Evolutionary conservation across 2,113 vertebrate species (phyloP).

Genomic region (Rhipidura dahli): DNA sequence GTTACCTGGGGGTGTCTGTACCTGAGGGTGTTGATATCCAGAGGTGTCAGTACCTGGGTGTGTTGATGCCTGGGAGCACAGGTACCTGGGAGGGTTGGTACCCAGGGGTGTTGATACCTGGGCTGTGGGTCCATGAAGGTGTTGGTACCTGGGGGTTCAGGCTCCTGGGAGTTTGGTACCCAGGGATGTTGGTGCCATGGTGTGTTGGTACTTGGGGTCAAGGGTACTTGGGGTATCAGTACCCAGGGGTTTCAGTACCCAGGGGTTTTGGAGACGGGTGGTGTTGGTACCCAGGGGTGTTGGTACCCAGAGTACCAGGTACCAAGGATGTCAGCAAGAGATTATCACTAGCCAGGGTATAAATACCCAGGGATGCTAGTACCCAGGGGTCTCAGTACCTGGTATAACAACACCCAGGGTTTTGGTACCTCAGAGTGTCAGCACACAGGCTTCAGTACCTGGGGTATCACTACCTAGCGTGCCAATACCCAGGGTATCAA

Average conservation of each 20-base stretch:
- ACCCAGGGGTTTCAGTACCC: too few relatives aligned
- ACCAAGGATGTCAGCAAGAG: background rate
- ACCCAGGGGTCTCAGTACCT: background rate
- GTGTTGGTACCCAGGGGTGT: too few relatives aligned
- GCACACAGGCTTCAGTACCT: background rate
- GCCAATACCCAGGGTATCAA: background rate
- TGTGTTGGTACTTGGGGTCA: background rate
- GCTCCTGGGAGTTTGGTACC: too few relatives aligned
- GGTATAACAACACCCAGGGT: too few relatives aligned
- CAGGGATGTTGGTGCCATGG: background rate
- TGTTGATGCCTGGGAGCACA: accelerated
- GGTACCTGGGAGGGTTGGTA: background rate
- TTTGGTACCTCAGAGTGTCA: background rate
- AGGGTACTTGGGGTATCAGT: background rate
- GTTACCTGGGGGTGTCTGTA: too few relatives aligned
- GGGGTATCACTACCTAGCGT: background rate
- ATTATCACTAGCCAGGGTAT: too few relatives aligned
- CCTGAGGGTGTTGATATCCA: accelerated
- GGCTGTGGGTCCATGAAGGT: too few relatives aligned
- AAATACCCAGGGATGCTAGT: too few relatives aligned
- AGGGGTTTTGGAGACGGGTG: too few relatives aligned
- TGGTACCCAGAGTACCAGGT: background rate
- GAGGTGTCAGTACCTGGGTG: background rate
- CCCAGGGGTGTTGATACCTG: background rate
- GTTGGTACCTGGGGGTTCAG: too few relatives aligned